A percentile compares a stretch with the other conserved stretches of the same genome.
phyloP scores from a whole-genome alignment of 2,113 vertebrate species.

The Peromyscus californicus region DNA sequence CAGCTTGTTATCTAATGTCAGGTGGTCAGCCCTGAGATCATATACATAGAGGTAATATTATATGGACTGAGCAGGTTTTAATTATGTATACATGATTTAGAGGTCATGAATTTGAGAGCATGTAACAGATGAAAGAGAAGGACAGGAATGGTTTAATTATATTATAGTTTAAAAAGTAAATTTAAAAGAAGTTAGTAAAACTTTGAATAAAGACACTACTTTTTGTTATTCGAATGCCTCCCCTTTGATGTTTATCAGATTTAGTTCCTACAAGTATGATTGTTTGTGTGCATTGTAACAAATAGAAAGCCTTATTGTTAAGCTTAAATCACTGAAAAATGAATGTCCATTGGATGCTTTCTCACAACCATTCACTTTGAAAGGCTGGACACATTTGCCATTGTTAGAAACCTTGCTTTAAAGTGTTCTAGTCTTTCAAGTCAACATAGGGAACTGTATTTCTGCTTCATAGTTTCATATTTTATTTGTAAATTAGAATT shows the following conservation, averaged over 20 bases:
- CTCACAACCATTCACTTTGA: neutral
- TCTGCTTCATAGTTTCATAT: constrained; percentile 15
- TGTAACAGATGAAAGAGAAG: neutral
- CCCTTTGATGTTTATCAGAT: neutral
- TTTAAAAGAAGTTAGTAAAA: neutral
- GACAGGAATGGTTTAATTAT: neutral
- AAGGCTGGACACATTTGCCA: neutral
- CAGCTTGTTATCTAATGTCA: too few species aligned
- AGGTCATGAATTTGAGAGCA: too few species aligned
- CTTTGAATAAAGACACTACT: neutral
- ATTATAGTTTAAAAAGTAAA: neutral
- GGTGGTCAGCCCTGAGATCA: too few species aligned
- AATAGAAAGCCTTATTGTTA: too few species aligned
- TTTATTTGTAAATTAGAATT: constrained; percentile 49
- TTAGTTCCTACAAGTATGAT: neutral
- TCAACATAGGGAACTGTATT: neutral
- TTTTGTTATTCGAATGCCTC: neutral
- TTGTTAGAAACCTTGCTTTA: constrained; percentile 13
- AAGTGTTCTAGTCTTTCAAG: neutral
- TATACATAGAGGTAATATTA: too few species aligned
- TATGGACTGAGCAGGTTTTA: too few species aligned
- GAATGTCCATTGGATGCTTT: too few species aligned
- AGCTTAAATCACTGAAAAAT: too few species aligned
- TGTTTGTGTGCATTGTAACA: neutral
- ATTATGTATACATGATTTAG: too few species aligned